Percentiles rank a stretch among this genome's conserved stretches.
Evolutionary conservation across 2,113 vertebrate species (phyloP).

Genomic region (Silurus asotus): DNA sequence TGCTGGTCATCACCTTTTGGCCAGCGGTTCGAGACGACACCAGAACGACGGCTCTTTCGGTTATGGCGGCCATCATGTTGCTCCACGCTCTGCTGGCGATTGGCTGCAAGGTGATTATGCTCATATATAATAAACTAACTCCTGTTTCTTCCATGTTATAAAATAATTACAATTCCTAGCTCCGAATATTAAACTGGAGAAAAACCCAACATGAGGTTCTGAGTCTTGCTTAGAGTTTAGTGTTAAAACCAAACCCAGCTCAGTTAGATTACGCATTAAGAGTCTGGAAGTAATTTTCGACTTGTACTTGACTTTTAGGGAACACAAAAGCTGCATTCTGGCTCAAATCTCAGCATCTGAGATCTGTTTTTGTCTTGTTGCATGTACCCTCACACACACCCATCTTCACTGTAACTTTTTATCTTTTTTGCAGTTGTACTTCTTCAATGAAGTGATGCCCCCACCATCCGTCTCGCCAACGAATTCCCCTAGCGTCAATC

Average conservation of each 20-base stretch:
- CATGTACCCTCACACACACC: background rate
- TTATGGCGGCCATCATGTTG: slow-evolving; percentile 69
- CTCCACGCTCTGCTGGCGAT: slow-evolving; percentile 80
- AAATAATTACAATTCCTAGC: background rate
- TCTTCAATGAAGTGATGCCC: slow-evolving; percentile 62
- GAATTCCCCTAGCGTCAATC: slow-evolving; percentile 8
- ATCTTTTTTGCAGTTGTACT: slow-evolving; percentile 66
- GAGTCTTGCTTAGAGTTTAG: too few relatives aligned
- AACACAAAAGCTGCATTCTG: background rate
- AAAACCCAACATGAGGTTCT: background rate
- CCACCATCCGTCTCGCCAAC: background rate
- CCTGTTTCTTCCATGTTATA: background rate
- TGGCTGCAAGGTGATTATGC: slow-evolving; percentile 78
- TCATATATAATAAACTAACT: background rate
- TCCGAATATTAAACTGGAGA: background rate
- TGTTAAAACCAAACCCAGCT: background rate
- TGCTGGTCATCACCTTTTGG: slow-evolving; percentile 83
- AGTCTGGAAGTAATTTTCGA: background rate
- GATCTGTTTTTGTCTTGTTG: background rate
- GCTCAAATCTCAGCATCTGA: background rate
- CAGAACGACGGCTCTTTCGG: slow-evolving; percentile 64
- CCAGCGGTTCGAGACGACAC: slow-evolving; percentile 76
- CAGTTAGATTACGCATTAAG: background rate
- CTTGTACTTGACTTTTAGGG: background rate
- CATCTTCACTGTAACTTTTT: background rate